Base-by-base conservation (phyloP, 2,888 invertebrate genomes). In the Lapara coniferarum region DNA sequence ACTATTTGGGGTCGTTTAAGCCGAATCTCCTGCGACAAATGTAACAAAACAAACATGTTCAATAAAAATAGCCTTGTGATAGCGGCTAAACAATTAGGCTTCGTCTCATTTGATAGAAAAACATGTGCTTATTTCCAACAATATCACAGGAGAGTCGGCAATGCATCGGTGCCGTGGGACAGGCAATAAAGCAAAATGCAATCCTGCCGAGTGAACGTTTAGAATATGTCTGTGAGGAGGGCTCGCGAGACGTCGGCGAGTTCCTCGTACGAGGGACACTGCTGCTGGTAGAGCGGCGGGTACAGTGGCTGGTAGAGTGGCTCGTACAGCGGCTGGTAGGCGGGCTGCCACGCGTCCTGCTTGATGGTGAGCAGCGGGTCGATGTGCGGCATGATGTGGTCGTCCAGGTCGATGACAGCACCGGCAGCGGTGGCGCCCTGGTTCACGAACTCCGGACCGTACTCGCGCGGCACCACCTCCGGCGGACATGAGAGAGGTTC, bases 301-400 rank as follows among this genome's bases (percentile, higher is more conserved):
- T 10, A 53, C 0, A 74, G 30, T n/a, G 66, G 66, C 30, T 51
- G 52, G 57, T 19, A 44, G 10, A 52, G 58, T 30, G 16, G n/a
- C 58, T 37, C 10, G 44, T 16, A 58, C 19, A 55, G 8, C 55
- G 19, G 55, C 55, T 55, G 25, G 63, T 63, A 63, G 19, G 37
- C 53, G 16, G 52, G 66, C 19, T 53, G 44, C 51, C 56, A 44
- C 44, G 52, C 19, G 37, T 73, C 73, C 30, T 56, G 69, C 66
- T 71, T 76, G 72, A 85, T 81, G 67, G 90, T 89, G 72, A 92
- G 89, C 16, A 79, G 80, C 10, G 92, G 92, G 81, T 92, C 89
- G 74, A 92, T 91, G 81, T 92, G 92, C 0, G 91, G 89, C 71
- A 92, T 78, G 69, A 81, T 80, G 73, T 81, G 84, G 70, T 91